Evolutionary conservation across 2,113 vertebrate species (phyloP).

Genomic region (Apteryx mantelli): DNA sequence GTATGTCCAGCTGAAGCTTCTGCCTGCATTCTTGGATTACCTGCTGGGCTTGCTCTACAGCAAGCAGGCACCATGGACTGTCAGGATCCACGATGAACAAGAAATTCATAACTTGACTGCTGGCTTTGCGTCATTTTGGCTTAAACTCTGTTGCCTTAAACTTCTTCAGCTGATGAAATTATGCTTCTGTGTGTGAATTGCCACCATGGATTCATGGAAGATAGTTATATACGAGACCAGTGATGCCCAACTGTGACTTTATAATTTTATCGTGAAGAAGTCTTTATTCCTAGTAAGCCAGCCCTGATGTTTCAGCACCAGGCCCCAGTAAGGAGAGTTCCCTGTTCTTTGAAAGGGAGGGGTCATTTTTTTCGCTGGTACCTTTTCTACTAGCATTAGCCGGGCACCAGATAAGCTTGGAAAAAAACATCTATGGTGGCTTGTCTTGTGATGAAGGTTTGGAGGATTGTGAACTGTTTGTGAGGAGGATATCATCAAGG

Average conservation of each 20-base stretch:
- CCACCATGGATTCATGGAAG: not conserved
- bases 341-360: not conserved
- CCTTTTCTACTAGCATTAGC: not conserved
- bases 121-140: not conserved
- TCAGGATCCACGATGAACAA: not conserved
- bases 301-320: not conserved
- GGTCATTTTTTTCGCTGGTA: not conserved
- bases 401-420: not conserved
- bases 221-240: not conserved
- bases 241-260: not conserved
- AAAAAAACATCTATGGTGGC: not conserved
- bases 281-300: not conserved
- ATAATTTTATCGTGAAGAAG: not conserved
- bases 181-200: not conserved
- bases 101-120: not conserved
- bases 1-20: not conserved
- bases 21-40: rapidly evolving
- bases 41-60: not conserved
- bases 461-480: not conserved
- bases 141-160: not conserved
- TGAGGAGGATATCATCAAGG: rapidly evolving
- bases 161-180: not conserved
- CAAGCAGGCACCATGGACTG: not conserved
- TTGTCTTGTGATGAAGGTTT: not conserved
- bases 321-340: not conserved